Percentiles rank a stretch among this genome's conserved stretches.
Conservation (phyloP, 2,888 invertebrate species). For the Coelogynopora nodosa region DNA sequence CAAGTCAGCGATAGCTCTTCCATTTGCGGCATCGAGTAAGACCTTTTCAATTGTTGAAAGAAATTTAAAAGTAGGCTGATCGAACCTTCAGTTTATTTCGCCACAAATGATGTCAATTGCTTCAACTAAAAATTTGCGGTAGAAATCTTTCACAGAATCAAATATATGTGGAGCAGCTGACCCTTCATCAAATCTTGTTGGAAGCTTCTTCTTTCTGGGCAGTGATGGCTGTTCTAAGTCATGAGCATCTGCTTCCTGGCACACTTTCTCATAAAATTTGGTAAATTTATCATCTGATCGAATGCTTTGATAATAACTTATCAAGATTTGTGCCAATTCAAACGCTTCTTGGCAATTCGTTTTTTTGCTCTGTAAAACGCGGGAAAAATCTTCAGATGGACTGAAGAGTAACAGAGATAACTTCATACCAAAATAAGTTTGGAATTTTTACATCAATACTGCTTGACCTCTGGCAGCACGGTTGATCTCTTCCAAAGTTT, state of each 20-base stretch:
- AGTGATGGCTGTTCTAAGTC: constrained; percentile 29
- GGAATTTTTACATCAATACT: constrained; percentile 28
- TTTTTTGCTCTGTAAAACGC: constrained; percentile 20
- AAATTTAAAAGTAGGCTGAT: constrained; percentile 31
- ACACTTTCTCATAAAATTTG: constrained; percentile 28
- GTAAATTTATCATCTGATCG: constrained; percentile 28
- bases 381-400: constrained; percentile 26
- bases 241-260: constrained; percentile 28
- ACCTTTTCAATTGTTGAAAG: constrained; percentile 31
- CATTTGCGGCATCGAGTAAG: constrained; percentile 29
- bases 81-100: constrained; percentile 16
- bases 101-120: constrained; percentile 31
- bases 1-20: constrained; percentile 29
- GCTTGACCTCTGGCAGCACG: constrained; percentile 18
- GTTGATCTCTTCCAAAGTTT: constrained; percentile 29
- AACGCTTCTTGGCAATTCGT: constrained; percentile 25
- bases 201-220: constrained; percentile 29
- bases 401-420: constrained; percentile 29
- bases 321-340: constrained; percentile 28
- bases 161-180: constrained; percentile 31
- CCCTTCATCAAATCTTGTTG: constrained; percentile 25
- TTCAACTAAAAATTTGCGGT: constrained; percentile 20
- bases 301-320: constrained; percentile 7
- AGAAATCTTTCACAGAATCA: constrained; percentile 31
- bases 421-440: constrained; percentile 28